Conservation (phyloP, 2,113 vertebrate species). For the Ellobius talpinus region DNA sequence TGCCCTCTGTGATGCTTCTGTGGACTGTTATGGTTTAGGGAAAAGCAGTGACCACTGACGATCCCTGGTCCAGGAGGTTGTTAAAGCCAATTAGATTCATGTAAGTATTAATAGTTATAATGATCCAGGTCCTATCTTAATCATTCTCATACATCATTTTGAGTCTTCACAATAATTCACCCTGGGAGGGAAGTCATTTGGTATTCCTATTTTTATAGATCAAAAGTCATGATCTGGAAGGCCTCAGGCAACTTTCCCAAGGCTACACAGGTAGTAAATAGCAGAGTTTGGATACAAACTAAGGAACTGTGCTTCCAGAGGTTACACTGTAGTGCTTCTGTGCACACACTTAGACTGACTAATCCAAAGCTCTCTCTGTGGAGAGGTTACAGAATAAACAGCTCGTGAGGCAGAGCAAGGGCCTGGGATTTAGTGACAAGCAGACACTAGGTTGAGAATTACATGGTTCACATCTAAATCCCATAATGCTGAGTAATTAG, state of each 20-base stretch:
- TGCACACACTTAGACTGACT: background rate
- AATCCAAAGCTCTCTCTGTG: background rate
- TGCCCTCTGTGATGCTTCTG: no score
- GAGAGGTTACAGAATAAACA: background rate
- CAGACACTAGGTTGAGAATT: background rate
- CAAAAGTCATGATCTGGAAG: constrained; percentile 3
- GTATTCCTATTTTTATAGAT: background rate
- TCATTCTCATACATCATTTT: background rate
- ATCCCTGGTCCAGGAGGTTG: background rate
- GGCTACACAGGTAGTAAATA: background rate
- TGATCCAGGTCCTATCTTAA: background rate
- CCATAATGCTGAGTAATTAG: background rate
- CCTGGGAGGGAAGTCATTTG: background rate
- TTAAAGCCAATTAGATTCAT: background rate
- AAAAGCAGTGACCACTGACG: background rate
- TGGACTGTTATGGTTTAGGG: no score
- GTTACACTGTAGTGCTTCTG: background rate
- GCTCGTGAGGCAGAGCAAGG: background rate
- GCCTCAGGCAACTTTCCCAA: background rate
- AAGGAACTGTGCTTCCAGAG: background rate
- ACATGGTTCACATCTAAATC: background rate
- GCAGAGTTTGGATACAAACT: background rate
- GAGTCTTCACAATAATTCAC: background rate
- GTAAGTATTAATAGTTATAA: background rate
- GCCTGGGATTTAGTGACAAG: background rate